Conservation (phyloP, 2,797 vertebrate species). For the Etheostoma nigrum region DNA sequence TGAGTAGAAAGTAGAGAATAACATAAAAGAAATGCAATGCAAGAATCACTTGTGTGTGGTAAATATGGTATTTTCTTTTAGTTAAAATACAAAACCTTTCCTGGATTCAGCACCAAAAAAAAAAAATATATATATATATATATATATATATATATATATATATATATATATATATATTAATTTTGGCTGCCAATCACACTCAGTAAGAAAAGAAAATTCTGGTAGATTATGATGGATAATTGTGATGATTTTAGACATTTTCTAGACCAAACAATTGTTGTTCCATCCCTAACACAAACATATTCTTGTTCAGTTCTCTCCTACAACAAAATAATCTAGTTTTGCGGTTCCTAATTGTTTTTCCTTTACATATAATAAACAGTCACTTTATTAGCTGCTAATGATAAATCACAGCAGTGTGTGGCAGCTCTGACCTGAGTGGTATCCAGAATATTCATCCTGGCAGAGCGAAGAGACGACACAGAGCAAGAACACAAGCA, state of each 20-base stretch:
- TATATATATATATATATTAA: neutral
- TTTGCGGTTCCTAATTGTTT: neutral
- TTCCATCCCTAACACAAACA: neutral
- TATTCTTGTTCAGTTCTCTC: neutral
- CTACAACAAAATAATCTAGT: neutral
- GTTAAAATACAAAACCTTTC: neutral
- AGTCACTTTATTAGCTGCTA: neutral
- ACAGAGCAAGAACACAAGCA: constrained; percentile 68
- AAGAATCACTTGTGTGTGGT: no score
- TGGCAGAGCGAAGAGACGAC: constrained; percentile 68
- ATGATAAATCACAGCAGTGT: neutral
- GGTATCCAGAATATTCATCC: constrained; percentile 76
- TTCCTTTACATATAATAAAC: neutral
- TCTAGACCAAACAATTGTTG: neutral
- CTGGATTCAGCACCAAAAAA: neutral
- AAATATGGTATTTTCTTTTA: no score
- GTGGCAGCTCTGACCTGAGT: constrained; percentile 75
- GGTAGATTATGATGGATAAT: neutral
- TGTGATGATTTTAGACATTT: neutral
- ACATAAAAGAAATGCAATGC: no score
- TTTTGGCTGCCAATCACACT: neutral
- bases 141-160: neutral
- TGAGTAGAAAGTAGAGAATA: no score
- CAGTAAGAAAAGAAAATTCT: neutral
- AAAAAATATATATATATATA: neutral